phyloP scores from a whole-genome alignment of 1,140 invertebrate genomes.

The Chironomus striatipennis region DNA sequence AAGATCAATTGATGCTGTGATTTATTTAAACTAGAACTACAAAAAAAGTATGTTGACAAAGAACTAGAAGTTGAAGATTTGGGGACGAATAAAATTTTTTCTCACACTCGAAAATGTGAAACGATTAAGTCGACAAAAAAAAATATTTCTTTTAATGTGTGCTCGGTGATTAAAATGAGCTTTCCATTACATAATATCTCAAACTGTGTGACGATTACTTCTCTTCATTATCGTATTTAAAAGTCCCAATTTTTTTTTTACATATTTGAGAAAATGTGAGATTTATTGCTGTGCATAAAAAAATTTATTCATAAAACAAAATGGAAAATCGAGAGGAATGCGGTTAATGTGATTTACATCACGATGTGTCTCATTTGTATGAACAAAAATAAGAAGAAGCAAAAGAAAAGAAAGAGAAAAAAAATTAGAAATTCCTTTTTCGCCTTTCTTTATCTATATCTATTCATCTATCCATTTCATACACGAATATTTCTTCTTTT shows the following conservation, averaged over 20 bases:
- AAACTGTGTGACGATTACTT: background rate
- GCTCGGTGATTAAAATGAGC: background rate
- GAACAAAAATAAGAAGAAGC: background rate
- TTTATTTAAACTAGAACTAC: too few species aligned
- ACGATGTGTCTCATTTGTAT: background rate
- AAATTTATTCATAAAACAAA: background rate
- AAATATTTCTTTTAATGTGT: background rate
- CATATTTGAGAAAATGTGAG: background rate
- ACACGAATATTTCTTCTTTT: background rate
- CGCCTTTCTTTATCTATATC: background rate
- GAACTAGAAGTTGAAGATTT: too few species aligned
- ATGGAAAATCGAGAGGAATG: background rate
- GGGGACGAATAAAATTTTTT: background rate
- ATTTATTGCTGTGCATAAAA: background rate
- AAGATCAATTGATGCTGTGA: too few species aligned
- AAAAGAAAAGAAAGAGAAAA: background rate
- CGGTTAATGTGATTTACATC: conserved; percentile 13
- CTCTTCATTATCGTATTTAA: background rate
- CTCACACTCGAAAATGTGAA: background rate
- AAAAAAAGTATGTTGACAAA: too few species aligned
- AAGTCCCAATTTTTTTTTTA: background rate
- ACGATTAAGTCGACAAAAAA: background rate
- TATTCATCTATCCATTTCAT: background rate
- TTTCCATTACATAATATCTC: conserved; percentile 18
- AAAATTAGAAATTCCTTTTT: conserved; percentile 8